phyloP scores from a whole-genome alignment of 2,113 vertebrate species.

The Pituophis catenifer region DNA sequence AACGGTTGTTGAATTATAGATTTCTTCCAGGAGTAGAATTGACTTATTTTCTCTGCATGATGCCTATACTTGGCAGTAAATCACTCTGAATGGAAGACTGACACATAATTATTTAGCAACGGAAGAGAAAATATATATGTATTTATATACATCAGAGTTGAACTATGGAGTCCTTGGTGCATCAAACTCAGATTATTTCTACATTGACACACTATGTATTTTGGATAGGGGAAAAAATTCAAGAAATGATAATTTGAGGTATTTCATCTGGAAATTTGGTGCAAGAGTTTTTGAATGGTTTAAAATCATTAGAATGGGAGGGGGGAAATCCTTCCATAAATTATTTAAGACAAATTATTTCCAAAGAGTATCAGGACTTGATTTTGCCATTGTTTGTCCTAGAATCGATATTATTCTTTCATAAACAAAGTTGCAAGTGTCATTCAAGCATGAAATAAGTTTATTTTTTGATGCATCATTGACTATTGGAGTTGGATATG shows the following conservation, averaged over 20 bases:
- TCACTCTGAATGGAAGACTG: slow-evolving; percentile 24
- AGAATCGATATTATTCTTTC: slow-evolving; percentile 7
- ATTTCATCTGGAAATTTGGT: slow-evolving; percentile 27
- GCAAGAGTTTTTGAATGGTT: slow-evolving; percentile 11
- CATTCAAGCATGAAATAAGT: neutral
- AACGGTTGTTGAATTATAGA: neutral
- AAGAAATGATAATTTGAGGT: neutral
- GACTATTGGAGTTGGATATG: neutral
- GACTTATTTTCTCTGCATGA: neutral
- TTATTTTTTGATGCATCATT: neutral
- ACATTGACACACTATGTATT: slow-evolving; percentile 17
- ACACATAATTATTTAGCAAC: neutral
- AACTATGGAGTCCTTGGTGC: neutral
- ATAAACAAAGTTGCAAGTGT: neutral
- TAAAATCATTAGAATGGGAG: neutral
- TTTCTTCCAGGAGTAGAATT: neutral
- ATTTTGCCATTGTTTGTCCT: neutral
- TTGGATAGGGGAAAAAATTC: slow-evolving; percentile 23
- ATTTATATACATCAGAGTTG: neutral
- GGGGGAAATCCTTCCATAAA: slow-evolving; percentile 16
- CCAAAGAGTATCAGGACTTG: slow-evolving; percentile 27
- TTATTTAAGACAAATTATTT: neutral
- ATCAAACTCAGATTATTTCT: neutral
- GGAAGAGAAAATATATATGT: neutral
- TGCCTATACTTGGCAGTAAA: slow-evolving; percentile 8